Base-by-base conservation (phyloP, 2,888 invertebrate genomes). In the Eupithecia tripunctaria region DNA sequence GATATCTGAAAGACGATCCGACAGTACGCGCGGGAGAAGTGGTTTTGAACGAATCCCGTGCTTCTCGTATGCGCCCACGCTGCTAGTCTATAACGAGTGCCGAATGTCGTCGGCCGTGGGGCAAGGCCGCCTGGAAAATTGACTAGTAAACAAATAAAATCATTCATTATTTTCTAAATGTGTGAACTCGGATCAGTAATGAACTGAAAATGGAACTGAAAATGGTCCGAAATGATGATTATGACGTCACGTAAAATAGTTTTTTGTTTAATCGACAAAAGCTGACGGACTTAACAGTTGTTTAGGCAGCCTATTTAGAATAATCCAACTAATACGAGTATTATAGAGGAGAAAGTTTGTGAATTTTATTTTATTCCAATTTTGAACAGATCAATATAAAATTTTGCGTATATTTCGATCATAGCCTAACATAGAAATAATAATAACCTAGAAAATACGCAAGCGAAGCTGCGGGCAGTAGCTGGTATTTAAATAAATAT, bases 101-200 rank as follows among this genome's bases (percentile, higher is more conserved):
- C 84, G 86, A 86, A 85, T 89, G 90, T 90, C 91, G 88, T 86
- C 88, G 91, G 89, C 91, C 89, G 86, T 90, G 90, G 84, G 83
- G 84, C 93, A 92, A 93, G 93, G 93, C 89, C 90, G 87, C 85
- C 92, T 92, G 92, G 93, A 92, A 56, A 56, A 56, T 56, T 25
- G 56, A 56, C n/a, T 51, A 51, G 47, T n/a, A 5, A 47, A 47
- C 47, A 47, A 47, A 47, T n/a, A n/a, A 47, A 47, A 47, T 7
- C n/a, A n/a, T 47, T 47, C 18, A 47, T n/a, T n/a, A 47, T 47
- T n/a, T 7, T 47, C 6, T 47, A 47, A 7, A 47, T n/a, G 38
- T 12, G 14, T 38, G 5, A 47, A 47, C 47, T 47, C 7, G n/a
- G 2, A 47, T 4, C n/a, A 15, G 12, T 14, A 5, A 8, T n/a